Base-by-base conservation (phyloP, 92 coral and sea anemone species). In the Actinostola sp. region DNA sequence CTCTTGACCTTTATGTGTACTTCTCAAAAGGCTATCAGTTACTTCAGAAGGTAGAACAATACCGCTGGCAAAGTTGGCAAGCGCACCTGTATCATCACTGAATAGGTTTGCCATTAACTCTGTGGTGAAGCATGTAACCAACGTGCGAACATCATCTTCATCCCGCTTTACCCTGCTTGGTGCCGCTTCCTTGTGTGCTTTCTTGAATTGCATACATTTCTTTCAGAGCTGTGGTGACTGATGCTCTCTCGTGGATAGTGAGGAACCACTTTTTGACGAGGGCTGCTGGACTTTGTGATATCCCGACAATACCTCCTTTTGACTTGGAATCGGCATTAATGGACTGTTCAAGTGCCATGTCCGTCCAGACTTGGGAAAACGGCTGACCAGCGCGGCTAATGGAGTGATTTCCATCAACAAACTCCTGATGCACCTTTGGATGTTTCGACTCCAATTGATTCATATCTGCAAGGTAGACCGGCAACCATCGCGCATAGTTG, bases 271-370 rank as follows among this genome's bases (percentile, higher is more conserved):
- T 62, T 38, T 77, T 45, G n/a, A n/a, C n/a, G 13, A 85, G 68
- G 26, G 90, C 90, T 0, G 72, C 67, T n/a, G 84, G 85, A 8
- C 49, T 63, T 44, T 61, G 71, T 0, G 79, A 68, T 5, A 71
- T 77, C 3, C 84, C 89, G 2, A 84, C 58, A 21, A 84, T 72
- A 1, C 89, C 81, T 28, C 84, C 84, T 10, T 45, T 63, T 8
- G 84, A 42, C 64, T 84, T 84, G 7, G 80, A 70, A 26, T 77
- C 89, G 11, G 80, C 79, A 42, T 84, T 84, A 0, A 84, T 70
- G 12, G 89, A 84, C 70, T 84, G 84, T 39, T 84, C 81, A 5
- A 78, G 66, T 2, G 89, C 84, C 89, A 84, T 84, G 27, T 84
- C 84, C 8, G 89, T 71, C 71, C 72, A 84, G 3, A 84, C 84